phyloP scores from a whole-genome alignment of 2,797 vertebrate genomes.

The Poecilia picta region DNA sequence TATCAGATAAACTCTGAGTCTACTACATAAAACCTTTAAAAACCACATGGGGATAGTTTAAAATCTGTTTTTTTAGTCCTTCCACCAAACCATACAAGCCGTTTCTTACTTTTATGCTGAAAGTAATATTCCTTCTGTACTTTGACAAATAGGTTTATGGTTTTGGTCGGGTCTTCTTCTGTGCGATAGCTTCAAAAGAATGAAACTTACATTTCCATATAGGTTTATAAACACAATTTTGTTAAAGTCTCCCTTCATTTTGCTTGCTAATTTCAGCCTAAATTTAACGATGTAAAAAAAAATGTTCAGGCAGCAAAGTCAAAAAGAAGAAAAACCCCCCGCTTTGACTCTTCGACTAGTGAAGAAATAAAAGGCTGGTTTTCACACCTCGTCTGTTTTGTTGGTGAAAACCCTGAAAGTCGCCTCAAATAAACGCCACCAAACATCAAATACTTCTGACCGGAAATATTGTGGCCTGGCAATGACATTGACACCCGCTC shows the following conservation, averaged over 20 bases:
- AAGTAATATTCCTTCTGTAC: constrained; percentile 44
- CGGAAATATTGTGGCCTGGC: neutral
- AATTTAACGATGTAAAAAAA: too few species aligned
- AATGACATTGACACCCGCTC: neutral
- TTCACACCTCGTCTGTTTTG: neutral
- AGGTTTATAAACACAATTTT: neutral
- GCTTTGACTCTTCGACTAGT: neutral
- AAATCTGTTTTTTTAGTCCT: constrained; percentile 48
- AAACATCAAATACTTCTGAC: constrained; percentile 26
- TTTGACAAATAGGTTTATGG: constrained; percentile 41
- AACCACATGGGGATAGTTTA: constrained; percentile 29
- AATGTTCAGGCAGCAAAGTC: neutral
- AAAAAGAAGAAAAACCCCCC: neutral
- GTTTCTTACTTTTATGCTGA: constrained; percentile 43
- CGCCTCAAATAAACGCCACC: constrained; percentile 1
- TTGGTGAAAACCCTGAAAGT: neutral
- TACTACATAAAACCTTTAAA: constrained; percentile 31
- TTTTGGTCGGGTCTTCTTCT: constrained; percentile 49
- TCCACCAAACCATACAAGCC: constrained; percentile 20
- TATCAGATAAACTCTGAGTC: constrained; percentile 38
- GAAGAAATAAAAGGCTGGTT: neutral
- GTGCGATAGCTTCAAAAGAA: constrained; percentile 27
- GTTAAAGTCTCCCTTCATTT: neutral
- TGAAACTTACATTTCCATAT: neutral
- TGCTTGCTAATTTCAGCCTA: neutral